Evolutionary conservation across 1,140 invertebrate genomes (phyloP).

Genomic region (Atta colombica): DNA sequence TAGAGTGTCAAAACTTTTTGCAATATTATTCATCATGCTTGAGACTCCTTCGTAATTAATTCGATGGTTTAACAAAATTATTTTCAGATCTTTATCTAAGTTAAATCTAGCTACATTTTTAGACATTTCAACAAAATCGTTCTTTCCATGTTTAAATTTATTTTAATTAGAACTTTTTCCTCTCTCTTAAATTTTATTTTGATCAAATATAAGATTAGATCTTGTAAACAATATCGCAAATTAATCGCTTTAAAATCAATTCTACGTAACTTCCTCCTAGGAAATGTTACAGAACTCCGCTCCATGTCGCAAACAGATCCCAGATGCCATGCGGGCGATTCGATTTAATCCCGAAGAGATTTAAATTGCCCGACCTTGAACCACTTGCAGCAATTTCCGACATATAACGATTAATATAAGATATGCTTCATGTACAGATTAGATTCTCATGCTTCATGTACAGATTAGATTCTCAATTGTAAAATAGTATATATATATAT

Average conservation of each 20-base stretch:
- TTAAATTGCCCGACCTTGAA: conserved; percentile 74
- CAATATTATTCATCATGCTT: no score
- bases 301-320: neutral
- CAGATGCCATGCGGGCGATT: neutral
- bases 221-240: conserved; percentile 12
- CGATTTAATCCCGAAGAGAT: conserved; percentile 41
- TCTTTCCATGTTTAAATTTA: neutral
- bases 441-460: conserved; percentile 31
- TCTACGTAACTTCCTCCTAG: conserved; percentile 10
- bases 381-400: conserved; percentile 50
- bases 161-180: neutral
- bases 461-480: conserved; percentile 38
- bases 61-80: no score
- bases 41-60: no score
- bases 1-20: no score
- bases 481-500: conserved; percentile 10
- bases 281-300: conserved; percentile 12
- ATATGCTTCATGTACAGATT: conserved; percentile 15
- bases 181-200: neutral
- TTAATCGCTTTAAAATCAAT: conserved; percentile 33
- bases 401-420: conserved; percentile 59
- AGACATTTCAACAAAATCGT: no score
- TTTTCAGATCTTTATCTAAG: no score
- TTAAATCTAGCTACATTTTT: no score
- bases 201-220: neutral